Conservation (phyloP, 2,113 vertebrate genomes). For the Dasypus novemcinctus region DNA sequence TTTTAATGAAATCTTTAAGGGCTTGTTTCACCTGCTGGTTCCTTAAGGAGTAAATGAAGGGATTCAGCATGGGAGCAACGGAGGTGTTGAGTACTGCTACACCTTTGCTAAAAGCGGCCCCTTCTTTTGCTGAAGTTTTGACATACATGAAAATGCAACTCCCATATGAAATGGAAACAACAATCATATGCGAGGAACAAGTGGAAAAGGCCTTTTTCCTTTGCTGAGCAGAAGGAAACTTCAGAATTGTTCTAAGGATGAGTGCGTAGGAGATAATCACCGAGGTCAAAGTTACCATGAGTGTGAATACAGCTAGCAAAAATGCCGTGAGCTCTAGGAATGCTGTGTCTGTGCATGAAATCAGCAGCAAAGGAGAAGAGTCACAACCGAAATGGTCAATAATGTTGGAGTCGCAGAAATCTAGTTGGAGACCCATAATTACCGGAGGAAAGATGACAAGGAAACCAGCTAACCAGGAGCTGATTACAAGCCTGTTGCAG, state of each 20-base stretch:
- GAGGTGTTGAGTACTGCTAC: slow-evolving; percentile 25
- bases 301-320: slow-evolving; percentile 25
- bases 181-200: too few relatives aligned
- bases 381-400: slow-evolving; percentile 57
- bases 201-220: too few relatives aligned
- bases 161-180: slow-evolving; percentile 63
- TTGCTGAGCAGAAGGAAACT: slow-evolving; percentile 1
- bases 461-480: slow-evolving; percentile 48
- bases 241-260: slow-evolving; percentile 36
- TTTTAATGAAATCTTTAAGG: not conserved
- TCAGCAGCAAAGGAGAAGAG: slow-evolving; percentile 32
- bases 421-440: slow-evolving; percentile 29
- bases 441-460: slow-evolving; percentile 12
- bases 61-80: not conserved
- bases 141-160: slow-evolving; percentile 27
- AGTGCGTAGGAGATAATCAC: slow-evolving; percentile 56
- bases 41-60: slow-evolving; percentile 25
- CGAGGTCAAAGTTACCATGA: slow-evolving; percentile 43
- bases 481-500: not conserved
- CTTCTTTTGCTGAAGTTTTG: not conserved
- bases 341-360: slow-evolving; percentile 36
- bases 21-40: not conserved
- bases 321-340: slow-evolving; percentile 27
- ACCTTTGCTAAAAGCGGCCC: slow-evolving; percentile 11
- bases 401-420: slow-evolving; percentile 55